Evolutionary conservation across 2,888 invertebrate species (phyloP).

Genomic region (Clitarchus hookeri): DNA sequence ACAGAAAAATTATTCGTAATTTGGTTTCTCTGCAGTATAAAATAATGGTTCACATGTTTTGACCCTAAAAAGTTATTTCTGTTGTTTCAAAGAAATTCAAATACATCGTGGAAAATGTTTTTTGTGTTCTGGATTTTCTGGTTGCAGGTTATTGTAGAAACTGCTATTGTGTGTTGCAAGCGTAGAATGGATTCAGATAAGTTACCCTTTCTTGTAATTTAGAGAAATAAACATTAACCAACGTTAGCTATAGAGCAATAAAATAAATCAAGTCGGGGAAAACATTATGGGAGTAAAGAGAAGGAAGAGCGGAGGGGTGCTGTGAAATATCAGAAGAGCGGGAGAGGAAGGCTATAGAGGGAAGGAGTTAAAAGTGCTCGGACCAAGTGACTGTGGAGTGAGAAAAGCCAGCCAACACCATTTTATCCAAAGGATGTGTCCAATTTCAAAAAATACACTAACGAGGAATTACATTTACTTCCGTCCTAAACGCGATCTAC

Average conservation of each 20-base stretch:
- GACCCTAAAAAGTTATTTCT: neutral
- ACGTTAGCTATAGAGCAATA: slow-evolving; percentile 61
- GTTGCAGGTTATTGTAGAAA: slow-evolving; percentile 20
- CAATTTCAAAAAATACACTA: slow-evolving; percentile 4
- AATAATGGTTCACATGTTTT: neutral
- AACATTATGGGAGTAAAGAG: slow-evolving; percentile 39
- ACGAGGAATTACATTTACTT: slow-evolving; percentile 2
- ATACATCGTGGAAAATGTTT: neutral
- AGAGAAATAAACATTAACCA: slow-evolving; percentile 61
- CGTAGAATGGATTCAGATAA: slow-evolving; percentile 20
- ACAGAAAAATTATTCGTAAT: too few relatives aligned
- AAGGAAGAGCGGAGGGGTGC: slow-evolving; percentile 26
- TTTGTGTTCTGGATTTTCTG: slow-evolving; percentile 4
- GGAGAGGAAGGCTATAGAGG: slow-evolving; percentile 27
- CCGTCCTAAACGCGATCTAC: neutral
- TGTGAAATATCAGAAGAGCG: slow-evolving; percentile 10
- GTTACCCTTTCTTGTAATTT: slow-evolving; percentile 63
- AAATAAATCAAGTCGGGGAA: slow-evolving; percentile 59
- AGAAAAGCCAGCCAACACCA: slow-evolving; percentile 14
- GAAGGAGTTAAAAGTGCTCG: slow-evolving; percentile 21
- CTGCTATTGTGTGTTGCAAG: neutral
- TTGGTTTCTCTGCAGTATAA: too few relatives aligned
- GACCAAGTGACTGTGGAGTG: slow-evolving; percentile 8
- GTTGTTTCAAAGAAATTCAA: neutral
- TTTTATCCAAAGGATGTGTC: slow-evolving; percentile 14